phyloP scores from a whole-genome alignment of 2,888 invertebrate genomes.

The Adela reaumurella region DNA sequence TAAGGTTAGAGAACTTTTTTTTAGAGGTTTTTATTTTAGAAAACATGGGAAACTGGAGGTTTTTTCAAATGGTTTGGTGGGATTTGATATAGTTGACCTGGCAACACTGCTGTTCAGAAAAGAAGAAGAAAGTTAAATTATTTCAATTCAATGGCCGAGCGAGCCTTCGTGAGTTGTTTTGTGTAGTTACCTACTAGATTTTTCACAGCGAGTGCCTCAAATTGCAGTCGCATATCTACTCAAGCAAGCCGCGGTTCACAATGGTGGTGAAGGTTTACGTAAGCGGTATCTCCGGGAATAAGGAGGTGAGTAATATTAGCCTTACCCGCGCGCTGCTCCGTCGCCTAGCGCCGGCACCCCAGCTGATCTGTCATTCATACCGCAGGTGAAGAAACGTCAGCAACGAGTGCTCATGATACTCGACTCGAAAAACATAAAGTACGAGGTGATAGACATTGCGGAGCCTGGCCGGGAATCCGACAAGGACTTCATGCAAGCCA shows the following conservation, averaged over 20 bases:
- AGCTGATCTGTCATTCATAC: conserved; percentile 26
- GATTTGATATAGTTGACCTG: no score
- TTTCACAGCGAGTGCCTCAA: no score
- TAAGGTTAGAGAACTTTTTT: no score
- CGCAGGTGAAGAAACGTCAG: conserved; percentile 92
- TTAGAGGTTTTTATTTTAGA: no score
- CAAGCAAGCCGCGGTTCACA: conserved; percentile 14
- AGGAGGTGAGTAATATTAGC: conserved; percentile 73
- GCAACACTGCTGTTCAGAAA: no score
- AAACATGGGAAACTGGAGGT: no score
- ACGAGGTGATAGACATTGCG: conserved; percentile 90
- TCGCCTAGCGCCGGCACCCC: conserved; percentile 31
- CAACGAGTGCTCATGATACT: conserved; percentile 91
- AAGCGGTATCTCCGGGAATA: conserved; percentile 90
- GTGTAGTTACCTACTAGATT: no score
- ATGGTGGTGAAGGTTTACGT: conserved; percentile 92
- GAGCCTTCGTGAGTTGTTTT: no score
- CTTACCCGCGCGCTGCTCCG: conserved; percentile 35
- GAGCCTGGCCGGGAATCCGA: conserved; percentile 87
- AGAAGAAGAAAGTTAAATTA: no score
- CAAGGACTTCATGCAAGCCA: conserved; percentile 89
- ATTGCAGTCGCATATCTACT: no score
- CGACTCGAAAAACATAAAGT: conserved; percentile 86
- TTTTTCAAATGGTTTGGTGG: no score
- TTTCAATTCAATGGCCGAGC: no score